Evolutionary conservation across 2,888 invertebrate genomes (phyloP), one percentile per base, ranked within the genome.

Genomic region (Protophormia terraenovae): DNA sequence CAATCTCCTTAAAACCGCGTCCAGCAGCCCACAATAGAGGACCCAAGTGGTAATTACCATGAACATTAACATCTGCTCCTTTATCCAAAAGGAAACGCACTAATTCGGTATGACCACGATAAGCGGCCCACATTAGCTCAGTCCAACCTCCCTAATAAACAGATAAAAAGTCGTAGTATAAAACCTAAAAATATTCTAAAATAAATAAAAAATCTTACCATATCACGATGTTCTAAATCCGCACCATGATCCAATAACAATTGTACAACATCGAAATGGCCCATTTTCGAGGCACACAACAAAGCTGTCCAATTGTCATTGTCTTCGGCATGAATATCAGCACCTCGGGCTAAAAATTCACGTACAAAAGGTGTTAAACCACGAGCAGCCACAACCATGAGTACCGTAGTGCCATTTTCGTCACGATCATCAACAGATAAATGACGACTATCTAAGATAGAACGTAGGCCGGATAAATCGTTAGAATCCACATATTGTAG

Each of bases 21-120:
- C 99, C 99, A 3, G 98, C 96, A 0, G 99, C 98, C 98, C 99
- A 99, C 75, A 98, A 95, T 82, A 99, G 92, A 0, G 98, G 97
- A 89, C 93, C 93, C 87, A 98, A 96, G 91, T 98, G 98, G 93
- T 97, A 98, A 93, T 98, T 98, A 79, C 98, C 99, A 90, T 98
- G 97, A 0, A 98, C 96, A 92, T 99, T 98, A 6, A 98, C 97
- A 92, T 98, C 98, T 0, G 99, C 98, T 38, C 97, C 97, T 88
- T 96, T 95, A 86, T 97, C 96, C 87, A 99, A 93, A 55, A 99
- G 93, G 76, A 96, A 91, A 45, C 95, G 94, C 45, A 96, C 98
- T 84, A 97, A 95, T 45, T 96, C 95, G 35, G 95, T 94, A 88
- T 95, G 95, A 7, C 97, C 98, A 92, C 98, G 98, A 93, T 99